These are phyloP conservation scores for Xiphophorus maculatus DNA, from an alignment of 2,113 vertebrate species.

Conservation along the genomic window DNA sequence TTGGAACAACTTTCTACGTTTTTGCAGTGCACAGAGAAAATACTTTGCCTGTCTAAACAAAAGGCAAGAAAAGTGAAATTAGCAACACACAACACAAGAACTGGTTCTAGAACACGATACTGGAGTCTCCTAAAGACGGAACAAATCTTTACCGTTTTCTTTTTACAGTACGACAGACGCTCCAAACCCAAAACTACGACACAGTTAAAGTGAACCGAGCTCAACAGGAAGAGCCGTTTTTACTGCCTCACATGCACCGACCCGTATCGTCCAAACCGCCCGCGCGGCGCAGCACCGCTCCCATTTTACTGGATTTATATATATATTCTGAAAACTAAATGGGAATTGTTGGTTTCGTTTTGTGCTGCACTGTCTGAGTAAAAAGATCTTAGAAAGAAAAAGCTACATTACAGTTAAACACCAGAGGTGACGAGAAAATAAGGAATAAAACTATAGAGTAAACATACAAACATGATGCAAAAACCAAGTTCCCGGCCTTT, in stretches of 20 bases:
- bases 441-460: slow-evolving; percentile 73
- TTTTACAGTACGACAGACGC: slow-evolving; percentile 52
- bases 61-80: slow-evolving; percentile 37
- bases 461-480: slow-evolving; percentile 73
- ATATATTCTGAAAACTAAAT: slow-evolving; percentile 51
- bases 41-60: slow-evolving; percentile 34
- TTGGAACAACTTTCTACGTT: slow-evolving; percentile 30
- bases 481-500: slow-evolving; percentile 62
- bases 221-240: slow-evolving; percentile 40
- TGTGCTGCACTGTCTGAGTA: slow-evolving; percentile 39
- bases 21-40: slow-evolving; percentile 58
- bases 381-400: slow-evolving; percentile 54
- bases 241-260: slow-evolving; percentile 66
- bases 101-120: slow-evolving; percentile 21
- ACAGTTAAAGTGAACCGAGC: slow-evolving; percentile 30
- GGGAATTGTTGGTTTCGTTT: slow-evolving; percentile 36
- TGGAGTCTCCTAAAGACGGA: slow-evolving; percentile 41
- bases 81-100: slow-evolving; percentile 60
- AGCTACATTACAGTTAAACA: slow-evolving; percentile 56
- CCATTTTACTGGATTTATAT: slow-evolving; percentile 21
- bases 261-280: slow-evolving; percentile 68
- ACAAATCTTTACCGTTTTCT: slow-evolving; percentile 41
- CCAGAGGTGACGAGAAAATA: slow-evolving; percentile 44
- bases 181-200: slow-evolving; percentile 41
- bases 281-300: slow-evolving; percentile 51